phyloP scores from a whole-genome alignment of 2,797 vertebrate genomes.

The Tadarida brasiliensis region DNA sequence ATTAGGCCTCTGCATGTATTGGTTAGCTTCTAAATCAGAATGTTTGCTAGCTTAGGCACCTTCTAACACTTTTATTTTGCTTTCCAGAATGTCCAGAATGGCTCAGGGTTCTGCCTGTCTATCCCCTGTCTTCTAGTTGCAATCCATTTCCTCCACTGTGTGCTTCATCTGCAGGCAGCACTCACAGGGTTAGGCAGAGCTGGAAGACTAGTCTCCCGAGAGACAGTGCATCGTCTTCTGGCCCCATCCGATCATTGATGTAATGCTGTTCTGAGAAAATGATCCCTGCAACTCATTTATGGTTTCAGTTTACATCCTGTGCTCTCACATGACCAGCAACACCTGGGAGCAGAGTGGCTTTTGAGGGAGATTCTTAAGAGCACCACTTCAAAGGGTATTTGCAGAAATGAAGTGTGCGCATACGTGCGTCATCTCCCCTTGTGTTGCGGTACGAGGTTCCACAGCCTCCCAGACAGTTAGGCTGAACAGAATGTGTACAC shows the following conservation, averaged over 20 bases:
- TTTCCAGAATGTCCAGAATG: slow-evolving; percentile 4
- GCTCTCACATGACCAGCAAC: neutral
- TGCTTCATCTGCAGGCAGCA: neutral
- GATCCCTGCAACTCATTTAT: slow-evolving; percentile 70
- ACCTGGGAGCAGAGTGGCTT: slow-evolving; percentile 64
- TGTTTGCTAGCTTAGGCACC: slow-evolving; percentile 31
- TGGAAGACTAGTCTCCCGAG: slow-evolving; percentile 53
- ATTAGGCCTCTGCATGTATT: slow-evolving; percentile 30
- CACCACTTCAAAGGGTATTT: slow-evolving; percentile 50
- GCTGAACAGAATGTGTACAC: neutral
- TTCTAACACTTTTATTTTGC: slow-evolving; percentile 6
- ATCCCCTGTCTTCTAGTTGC: neutral
- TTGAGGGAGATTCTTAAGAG: slow-evolving; percentile 61
- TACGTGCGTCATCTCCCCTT: slow-evolving; percentile 15
- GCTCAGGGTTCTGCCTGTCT: neutral
- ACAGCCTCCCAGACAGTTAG: slow-evolving; percentile 44
- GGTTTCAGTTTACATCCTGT: slow-evolving; percentile 66
- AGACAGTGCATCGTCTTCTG: slow-evolving; percentile 41
- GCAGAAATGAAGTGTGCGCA: slow-evolving; percentile 33
- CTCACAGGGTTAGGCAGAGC: neutral
- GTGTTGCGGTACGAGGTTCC: slow-evolving; percentile 40
- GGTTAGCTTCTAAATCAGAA: neutral
- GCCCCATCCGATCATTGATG: slow-evolving; percentile 63
- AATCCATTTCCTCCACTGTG: neutral
- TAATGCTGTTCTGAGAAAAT: slow-evolving; percentile 70